These are phyloP conservation scores for Enteromius argenteus DNA, from an alignment of 2,797 vertebrate species.

Conservation along the genomic window DNA sequence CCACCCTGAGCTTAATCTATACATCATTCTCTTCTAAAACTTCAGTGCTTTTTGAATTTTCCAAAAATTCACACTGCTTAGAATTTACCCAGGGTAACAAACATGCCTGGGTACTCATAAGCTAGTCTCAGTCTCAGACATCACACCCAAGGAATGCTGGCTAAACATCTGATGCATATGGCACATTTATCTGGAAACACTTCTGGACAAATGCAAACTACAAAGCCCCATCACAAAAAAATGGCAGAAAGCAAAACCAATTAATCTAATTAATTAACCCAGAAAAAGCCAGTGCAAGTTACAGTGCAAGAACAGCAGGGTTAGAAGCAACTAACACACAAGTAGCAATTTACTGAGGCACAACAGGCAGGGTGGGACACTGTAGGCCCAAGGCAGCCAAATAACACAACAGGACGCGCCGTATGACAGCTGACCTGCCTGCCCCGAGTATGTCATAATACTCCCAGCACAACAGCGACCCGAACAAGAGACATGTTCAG, in stretches of 20 bases:
- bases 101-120: neutral
- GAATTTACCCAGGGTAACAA: neutral
- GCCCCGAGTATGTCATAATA: constrained; percentile 8
- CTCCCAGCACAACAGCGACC: neutral
- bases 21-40: neutral
- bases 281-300: neutral
- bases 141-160: too few relatives aligned
- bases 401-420: constrained; percentile 20
- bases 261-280: neutral
- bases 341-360: constrained; percentile 4
- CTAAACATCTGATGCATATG: too few relatives aligned
- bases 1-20: neutral
- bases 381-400: neutral
- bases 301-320: neutral
- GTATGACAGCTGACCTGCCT: constrained; percentile 40
- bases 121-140: too few relatives aligned
- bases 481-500: neutral
- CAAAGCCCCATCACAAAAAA: neutral
- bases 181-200: too few relatives aligned
- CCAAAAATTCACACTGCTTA: neutral
- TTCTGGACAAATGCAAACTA: neutral
- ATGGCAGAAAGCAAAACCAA: neutral
- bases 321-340: neutral
- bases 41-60: neutral
- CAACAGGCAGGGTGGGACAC: constrained; percentile 25